Evolutionary conservation across 2,888 invertebrate genomes (phyloP), one percentile per base, ranked within the genome.

Genomic region (Sarcophaga carnaria): DNA sequence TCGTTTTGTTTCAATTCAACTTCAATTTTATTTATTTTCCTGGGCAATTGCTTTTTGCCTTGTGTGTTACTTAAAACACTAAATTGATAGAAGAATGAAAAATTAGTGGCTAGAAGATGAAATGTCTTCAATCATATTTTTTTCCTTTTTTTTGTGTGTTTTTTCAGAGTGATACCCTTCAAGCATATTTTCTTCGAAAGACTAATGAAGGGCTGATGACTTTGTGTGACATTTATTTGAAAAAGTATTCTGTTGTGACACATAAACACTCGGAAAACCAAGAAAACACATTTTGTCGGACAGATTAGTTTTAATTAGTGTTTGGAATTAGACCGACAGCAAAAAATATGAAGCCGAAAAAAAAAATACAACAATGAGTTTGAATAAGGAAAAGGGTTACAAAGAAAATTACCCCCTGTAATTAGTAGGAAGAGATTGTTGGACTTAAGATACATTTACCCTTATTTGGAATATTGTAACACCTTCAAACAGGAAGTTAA

Each of bases 171-270:
- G n/a, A 5, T 83, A 25, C 69, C 45, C 80, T 85, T 80, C 67
- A 37, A 47, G 47, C 45, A 25, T 64, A 47, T 17, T 54, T 59
- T 67, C 54, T 37, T 72, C 37, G 60, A 25, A 72, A 37, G 54
- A 20, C 14, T 45, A 75, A 54, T 62, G 60, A 59, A 69, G 77
- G 67, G 72, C 72, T 76, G 85, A 74, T 77, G 74, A 74, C 59
- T 76, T 80, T 82, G n/a, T 75, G 80, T 88, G 89, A 89, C 88
- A 89, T 84, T 89, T 89, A 88, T 89, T 76, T 72, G 88, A 77
- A 71, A 87, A 88, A 88, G 83, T 80, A 67, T 80, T 87, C 80
- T 80, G 78, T 74, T 59, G 66, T 45, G 76, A 60, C 63, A 27
- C 63, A 79, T 64, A 59, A 54, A 49, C 49, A 12, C 49, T 49